Evolutionary conservation across 2,797 vertebrate genomes (phyloP).

Genomic region (Amblyraja radiata): DNA sequence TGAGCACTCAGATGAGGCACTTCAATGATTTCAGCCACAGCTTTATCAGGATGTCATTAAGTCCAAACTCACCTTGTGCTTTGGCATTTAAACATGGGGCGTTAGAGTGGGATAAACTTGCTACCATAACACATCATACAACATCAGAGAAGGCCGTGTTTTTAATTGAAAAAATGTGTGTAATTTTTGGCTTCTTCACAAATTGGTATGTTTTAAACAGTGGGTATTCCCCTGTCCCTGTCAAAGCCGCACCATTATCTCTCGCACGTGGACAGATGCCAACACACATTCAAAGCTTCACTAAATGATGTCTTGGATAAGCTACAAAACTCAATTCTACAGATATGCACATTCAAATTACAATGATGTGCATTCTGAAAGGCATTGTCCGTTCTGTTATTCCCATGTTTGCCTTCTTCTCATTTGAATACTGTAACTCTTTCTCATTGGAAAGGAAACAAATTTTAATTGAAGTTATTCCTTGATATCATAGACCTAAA

Average conservation of each 20-base stretch:
- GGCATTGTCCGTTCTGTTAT: neutral
- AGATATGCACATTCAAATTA: neutral
- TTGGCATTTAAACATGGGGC: neutral
- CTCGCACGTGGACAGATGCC: no score
- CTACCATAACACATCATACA: no score
- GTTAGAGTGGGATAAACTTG: neutral
- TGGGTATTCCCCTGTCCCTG: neutral
- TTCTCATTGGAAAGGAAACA: neutral
- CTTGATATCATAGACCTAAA: neutral
- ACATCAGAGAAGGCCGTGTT: neutral
- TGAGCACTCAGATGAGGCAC: neutral
- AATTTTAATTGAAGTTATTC: neutral
- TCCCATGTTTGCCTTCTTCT: neutral
- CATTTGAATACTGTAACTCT: neutral
- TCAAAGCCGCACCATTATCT: no score
- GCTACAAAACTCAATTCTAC: neutral
- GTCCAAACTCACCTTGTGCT: neutral
- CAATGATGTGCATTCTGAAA: neutral
- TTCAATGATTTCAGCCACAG: neutral
- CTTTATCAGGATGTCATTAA: neutral
- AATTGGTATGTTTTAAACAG: neutral
- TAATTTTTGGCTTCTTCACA: neutral
- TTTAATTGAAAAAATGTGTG: neutral
- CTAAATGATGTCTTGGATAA: neutral
- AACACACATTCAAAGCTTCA: neutral